Percentiles rank a stretch among this genome's conserved stretches.
Conservation (phyloP, 2,888 invertebrate genomes). For the Dromius quadrimaculatus region DNA sequence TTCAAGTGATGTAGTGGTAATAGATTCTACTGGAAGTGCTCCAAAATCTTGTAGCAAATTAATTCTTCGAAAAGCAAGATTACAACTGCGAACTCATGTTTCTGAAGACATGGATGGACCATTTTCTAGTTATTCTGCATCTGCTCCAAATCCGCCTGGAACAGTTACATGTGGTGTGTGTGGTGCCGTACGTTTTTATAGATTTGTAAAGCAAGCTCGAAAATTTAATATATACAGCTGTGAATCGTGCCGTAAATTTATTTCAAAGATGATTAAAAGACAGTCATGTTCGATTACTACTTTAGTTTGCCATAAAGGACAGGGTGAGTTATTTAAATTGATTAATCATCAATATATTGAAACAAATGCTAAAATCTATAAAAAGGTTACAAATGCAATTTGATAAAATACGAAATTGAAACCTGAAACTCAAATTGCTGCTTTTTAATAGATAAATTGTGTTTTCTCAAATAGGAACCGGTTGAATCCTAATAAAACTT, state of each 20-base stretch:
- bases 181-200: constrained; percentile 80
- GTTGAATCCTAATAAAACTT: too few species aligned
- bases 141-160: constrained; percentile 71
- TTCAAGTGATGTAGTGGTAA: constrained; percentile 58
- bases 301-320: constrained; percentile 78
- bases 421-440: too few species aligned
- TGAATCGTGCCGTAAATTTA: constrained; percentile 88
- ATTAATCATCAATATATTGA: too few species aligned
- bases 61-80: constrained; percentile 76
- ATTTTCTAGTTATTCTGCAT: constrained; percentile 69
- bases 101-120: constrained; percentile 73
- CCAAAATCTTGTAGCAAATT: constrained; percentile 73
- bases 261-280: constrained; percentile 83
- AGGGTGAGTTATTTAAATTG: constrained; percentile 65
- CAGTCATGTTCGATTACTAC: constrained; percentile 71
- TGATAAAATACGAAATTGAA: too few species aligned
- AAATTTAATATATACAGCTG: constrained; percentile 89
- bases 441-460: too few species aligned
- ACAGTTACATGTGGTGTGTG: constrained; percentile 84
- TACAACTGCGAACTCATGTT: constrained; percentile 71
- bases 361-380: too few species aligned
- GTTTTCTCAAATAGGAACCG: too few species aligned
- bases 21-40: constrained; percentile 64
- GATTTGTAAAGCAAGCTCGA: constrained; percentile 82
- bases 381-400: too few species aligned